Conservation (phyloP, 2,888 invertebrate genomes). For the Sylvicola fuscatus region DNA sequence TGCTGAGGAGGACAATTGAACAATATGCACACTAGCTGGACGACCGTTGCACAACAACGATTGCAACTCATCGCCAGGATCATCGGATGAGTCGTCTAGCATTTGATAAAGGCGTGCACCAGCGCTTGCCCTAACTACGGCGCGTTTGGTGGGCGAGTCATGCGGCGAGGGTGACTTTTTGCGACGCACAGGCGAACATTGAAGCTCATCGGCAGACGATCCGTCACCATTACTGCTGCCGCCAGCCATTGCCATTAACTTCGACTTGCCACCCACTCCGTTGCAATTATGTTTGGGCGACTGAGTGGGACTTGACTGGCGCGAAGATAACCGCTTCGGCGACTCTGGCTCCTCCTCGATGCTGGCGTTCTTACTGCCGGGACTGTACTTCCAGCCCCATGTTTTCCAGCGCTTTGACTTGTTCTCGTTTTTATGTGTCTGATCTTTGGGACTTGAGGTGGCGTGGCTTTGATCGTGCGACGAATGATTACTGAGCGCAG, state of each 20-base stretch:
- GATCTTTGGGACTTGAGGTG: constrained; percentile 5
- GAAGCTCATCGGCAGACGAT: not conserved
- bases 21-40: constrained; percentile 5
- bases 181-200: constrained; percentile 10
- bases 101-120: constrained; percentile 12
- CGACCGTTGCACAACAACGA: constrained; percentile 1
- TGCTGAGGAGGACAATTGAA: constrained; percentile 3
- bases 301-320: constrained; percentile 12
- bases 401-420: constrained; percentile 11
- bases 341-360: constrained; percentile 15
- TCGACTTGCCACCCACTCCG: constrained; percentile 2
- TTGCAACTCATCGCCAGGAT: constrained; percentile 3
- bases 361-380: constrained; percentile 13
- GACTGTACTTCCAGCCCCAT: constrained; percentile 15
- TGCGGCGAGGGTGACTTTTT: constrained; percentile 10
- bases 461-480: not conserved
- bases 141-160: constrained; percentile 6
- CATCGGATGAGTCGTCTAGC: constrained; percentile 9
- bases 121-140: constrained; percentile 12
- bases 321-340: constrained; percentile 12
- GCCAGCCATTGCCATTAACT: constrained; percentile 1
- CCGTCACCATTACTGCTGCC: not conserved
- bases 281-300: constrained; percentile 12
- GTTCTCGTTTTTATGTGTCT: too few relatives aligned
- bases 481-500: not conserved